Evolutionary conservation across 64 coral and sea anemone genomes (phyloP).

Genomic region (Stichodactyla helianthus): DNA sequence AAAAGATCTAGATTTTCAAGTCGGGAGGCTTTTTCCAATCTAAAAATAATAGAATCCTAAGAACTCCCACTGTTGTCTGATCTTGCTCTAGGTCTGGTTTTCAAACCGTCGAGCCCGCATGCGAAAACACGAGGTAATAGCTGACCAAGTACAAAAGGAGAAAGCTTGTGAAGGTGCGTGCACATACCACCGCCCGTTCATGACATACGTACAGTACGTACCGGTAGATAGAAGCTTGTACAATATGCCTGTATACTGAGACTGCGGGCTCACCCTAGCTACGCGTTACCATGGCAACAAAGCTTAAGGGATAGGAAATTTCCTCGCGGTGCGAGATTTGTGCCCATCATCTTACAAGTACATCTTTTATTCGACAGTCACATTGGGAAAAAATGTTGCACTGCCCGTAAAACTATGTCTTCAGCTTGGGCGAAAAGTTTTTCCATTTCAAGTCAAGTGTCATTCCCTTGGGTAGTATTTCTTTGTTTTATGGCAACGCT

Average conservation of each 20-base stretch:
- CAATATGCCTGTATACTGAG: not conserved
- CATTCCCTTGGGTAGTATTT: no score
- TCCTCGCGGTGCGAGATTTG: not conserved
- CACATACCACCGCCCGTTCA: not conserved
- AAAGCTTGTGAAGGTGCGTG: constrained; percentile 21
- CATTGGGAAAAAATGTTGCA: no score
- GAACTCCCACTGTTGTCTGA: not conserved
- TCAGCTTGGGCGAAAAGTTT: no score
- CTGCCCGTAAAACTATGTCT: no score
- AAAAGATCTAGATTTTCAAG: no score
- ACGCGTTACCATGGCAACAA: not conserved
- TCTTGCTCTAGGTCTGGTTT: constrained; percentile 49
- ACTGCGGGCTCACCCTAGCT: not conserved
- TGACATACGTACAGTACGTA: not conserved
- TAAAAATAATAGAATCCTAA: no score
- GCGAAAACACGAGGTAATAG: constrained; percentile 31
- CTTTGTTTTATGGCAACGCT: no score
- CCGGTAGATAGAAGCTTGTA: not conserved
- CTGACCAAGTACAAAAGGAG: constrained; percentile 14
- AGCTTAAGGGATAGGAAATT: not conserved
- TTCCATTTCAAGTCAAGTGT: no score
- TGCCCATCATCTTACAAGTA: not conserved
- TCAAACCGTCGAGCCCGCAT: constrained; percentile 58
- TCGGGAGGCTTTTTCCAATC: no score
- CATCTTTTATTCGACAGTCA: not conserved